Evolutionary conservation across 2,888 invertebrate genomes (phyloP).

Genomic region (Athalia circularis): DNA sequence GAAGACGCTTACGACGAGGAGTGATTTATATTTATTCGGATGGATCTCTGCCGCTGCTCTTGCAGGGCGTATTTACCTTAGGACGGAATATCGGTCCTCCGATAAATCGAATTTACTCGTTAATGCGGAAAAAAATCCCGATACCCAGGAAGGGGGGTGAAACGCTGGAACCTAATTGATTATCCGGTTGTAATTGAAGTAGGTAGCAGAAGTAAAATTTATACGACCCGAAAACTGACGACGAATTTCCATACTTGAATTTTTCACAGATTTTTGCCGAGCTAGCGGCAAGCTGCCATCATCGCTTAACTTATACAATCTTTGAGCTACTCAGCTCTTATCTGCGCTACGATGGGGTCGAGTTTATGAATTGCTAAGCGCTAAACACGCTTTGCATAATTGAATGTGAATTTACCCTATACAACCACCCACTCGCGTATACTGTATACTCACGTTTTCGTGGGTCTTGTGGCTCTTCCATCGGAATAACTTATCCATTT

Average conservation of each 20-base stretch:
- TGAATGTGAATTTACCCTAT: slow-evolving; percentile 51
- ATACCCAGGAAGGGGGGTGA: background rate
- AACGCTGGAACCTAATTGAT: background rate
- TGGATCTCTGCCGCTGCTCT: background rate
- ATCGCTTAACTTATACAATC: slow-evolving; percentile 24
- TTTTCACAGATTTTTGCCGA: background rate
- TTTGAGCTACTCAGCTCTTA: background rate
- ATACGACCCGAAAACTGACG: background rate
- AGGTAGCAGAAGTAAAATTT: background rate
- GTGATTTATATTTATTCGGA: slow-evolving; percentile 6
- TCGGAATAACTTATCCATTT: slow-evolving; percentile 69
- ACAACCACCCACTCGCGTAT: slow-evolving; percentile 38
- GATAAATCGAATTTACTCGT: background rate
- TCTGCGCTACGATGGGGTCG: slow-evolving; percentile 20
- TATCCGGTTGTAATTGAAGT: background rate
- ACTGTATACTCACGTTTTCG: slow-evolving; percentile 66
- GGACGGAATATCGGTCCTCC: too few relatives aligned
- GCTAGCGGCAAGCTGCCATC: slow-evolving; percentile 2
- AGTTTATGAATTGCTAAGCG: slow-evolving; percentile 42
- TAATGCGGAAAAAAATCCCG: background rate
- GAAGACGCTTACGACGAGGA: background rate
- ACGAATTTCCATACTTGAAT: background rate
- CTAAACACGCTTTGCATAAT: slow-evolving; percentile 59
- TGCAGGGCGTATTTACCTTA: background rate
- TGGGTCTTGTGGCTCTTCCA: slow-evolving; percentile 71